phyloP scores from a whole-genome alignment of 2,113 vertebrate species.

The Rhynchopsitta pachyrhyncha region DNA sequence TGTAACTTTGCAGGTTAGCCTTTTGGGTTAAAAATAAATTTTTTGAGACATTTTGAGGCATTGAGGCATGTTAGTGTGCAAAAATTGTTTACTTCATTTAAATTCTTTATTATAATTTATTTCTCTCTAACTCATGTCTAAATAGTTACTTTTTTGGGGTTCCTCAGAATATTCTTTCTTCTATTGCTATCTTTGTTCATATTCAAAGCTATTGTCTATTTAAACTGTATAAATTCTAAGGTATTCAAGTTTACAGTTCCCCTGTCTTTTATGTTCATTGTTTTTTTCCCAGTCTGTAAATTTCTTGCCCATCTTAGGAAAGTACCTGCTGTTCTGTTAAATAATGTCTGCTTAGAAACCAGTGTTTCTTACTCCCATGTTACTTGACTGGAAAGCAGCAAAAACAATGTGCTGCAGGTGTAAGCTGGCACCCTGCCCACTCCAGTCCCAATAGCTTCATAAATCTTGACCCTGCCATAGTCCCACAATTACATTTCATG shows the following conservation, averaged over 20 bases:
- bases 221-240: background rate
- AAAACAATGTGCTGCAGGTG: conserved; percentile 52
- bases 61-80: background rate
- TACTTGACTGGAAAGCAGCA: conserved; percentile 12
- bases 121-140: background rate
- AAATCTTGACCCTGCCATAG: conserved; percentile 70
- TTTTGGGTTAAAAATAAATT: background rate
- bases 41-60: too few species aligned
- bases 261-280: background rate
- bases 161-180: background rate
- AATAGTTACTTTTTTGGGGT: background rate
- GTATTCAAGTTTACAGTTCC: background rate
- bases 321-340: background rate
- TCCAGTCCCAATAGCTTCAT: conserved; percentile 69
- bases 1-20: background rate
- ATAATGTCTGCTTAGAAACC: conserved; percentile 3
- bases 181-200: background rate
- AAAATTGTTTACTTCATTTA: background rate
- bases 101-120: background rate
- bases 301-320: background rate
- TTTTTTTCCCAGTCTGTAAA: background rate
- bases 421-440: conserved; percentile 65
- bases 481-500: conserved; percentile 68
- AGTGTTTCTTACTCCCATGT: background rate
- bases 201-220: background rate